phyloP scores from a whole-genome alignment of 2,113 vertebrate species.

The mouse (Mus musculus) region GRCm39 chr1:85659501-85660000 shows the following conservation, averaged over 20 bases:
- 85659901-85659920: neutral
- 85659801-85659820: neutral
- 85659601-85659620: neutral
- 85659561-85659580: neutral
- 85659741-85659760: neutral
- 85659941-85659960: neutral
- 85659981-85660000: too few relatives aligned
- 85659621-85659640: neutral
- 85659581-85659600: neutral
- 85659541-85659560: neutral
- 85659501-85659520: neutral
- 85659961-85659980: neutral
- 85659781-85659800: neutral
- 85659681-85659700: too few relatives aligned
- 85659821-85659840: neutral
- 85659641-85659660: neutral
- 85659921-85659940: neutral
- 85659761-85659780: neutral
- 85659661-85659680: neutral
- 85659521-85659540: neutral
- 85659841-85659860: neutral
- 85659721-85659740: neutral
- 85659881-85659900: neutral
- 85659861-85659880: neutral
- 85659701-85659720: neutral